Evolutionary conservation across 2,888 invertebrate genomes (phyloP).

Genomic region (Mongoloraphidia duomilia): DNA sequence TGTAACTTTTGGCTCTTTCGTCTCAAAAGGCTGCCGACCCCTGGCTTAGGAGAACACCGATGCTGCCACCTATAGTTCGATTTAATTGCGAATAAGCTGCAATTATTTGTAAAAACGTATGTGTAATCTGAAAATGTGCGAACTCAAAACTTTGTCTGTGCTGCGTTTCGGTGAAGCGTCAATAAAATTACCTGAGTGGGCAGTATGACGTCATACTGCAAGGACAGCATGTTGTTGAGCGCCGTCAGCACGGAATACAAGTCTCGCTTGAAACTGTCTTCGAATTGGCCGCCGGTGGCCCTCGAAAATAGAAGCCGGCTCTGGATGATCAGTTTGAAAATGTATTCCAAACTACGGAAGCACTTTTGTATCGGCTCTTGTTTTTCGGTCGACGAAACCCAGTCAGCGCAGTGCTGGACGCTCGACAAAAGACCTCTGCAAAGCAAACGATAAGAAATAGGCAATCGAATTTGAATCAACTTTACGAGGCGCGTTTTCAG

Average conservation of each 20-base stretch:
- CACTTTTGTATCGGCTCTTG: constrained; percentile 84
- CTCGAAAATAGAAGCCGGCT: constrained; percentile 71
- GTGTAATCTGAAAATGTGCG: not conserved
- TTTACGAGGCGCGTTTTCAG: not conserved
- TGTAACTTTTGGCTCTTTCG: too few species aligned
- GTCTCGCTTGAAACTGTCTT: constrained; percentile 73
- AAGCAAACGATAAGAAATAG: constrained; percentile 10
- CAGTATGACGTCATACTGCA: constrained; percentile 58
- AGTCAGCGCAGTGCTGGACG: constrained; percentile 79
- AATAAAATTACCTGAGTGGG: constrained; percentile 51
- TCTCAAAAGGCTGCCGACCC: too few species aligned
- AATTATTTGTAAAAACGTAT: too few species aligned
- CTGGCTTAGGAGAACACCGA: too few species aligned
- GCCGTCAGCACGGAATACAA: constrained; percentile 68
- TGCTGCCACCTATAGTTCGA: too few species aligned
- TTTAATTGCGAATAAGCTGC: too few species aligned
- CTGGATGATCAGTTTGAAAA: constrained; percentile 84
- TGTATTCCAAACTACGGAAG: constrained; percentile 79
- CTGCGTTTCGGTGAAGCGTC: not conserved
- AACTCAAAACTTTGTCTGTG: not conserved
- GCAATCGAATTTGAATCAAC: too few species aligned
- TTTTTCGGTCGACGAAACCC: constrained; percentile 71
- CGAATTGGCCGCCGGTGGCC: constrained; percentile 78
- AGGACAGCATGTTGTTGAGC: constrained; percentile 59
- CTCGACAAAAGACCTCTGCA: constrained; percentile 70